phyloP scores from a whole-genome alignment of 1,140 invertebrate genomes.

The Brachionus paranguensis region DNA sequence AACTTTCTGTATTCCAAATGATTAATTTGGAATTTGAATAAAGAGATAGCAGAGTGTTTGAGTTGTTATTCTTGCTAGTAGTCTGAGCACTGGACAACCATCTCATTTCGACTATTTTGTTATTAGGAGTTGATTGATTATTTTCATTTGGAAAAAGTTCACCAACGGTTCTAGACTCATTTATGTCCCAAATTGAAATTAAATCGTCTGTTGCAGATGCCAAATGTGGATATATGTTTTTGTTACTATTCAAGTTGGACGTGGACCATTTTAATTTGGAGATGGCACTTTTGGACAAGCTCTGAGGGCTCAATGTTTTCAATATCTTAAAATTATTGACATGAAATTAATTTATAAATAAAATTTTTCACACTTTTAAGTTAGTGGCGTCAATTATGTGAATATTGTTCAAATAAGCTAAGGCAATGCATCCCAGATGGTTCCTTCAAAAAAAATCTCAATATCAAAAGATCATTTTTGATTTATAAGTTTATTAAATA shows the following conservation, averaged over 20 bases:
- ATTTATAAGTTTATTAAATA: not conserved
- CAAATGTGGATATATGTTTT: not conserved
- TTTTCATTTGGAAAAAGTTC: constrained; percentile 11
- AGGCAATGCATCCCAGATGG: constrained; percentile 22
- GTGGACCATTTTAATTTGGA: constrained; percentile 7
- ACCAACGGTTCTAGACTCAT: not conserved
- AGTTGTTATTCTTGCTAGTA: not conserved
- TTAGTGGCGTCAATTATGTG: not conserved
- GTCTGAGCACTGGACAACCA: not conserved
- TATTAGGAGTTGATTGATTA: not conserved
- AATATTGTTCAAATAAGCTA: not conserved
- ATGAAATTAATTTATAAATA: not conserved
- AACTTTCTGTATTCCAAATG: constrained; percentile 2
- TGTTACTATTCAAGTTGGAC: not conserved
- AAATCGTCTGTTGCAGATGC: not conserved
- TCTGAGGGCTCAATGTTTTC: not conserved
- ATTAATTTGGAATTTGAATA: constrained; percentile 24
- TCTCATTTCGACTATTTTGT: not conserved
- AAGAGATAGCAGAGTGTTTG: not conserved
- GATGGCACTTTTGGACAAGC: not conserved
- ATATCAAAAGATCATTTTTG: not conserved
- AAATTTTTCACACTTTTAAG: not conserved
- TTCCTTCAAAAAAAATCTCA: not conserved
- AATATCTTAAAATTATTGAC: not conserved
- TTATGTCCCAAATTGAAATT: constrained; percentile 26